Percentiles rank a stretch among this genome's conserved stretches.
Conservation (phyloP, 2,888 invertebrate species). For the Ashinkailepas kermadecensis region DNA sequence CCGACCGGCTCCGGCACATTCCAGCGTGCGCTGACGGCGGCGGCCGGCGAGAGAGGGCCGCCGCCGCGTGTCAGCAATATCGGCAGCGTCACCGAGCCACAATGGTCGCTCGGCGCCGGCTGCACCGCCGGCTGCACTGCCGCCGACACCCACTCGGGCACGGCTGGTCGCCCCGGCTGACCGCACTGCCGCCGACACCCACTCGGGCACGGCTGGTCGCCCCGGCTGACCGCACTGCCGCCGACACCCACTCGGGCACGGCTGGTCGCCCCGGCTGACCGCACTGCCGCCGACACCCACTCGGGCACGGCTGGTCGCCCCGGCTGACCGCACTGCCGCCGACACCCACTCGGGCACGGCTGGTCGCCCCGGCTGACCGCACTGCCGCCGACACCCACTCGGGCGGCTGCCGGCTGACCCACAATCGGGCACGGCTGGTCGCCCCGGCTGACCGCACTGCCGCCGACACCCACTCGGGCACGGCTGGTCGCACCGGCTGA, state of each 20-base stretch:
- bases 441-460: not conserved
- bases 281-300: not conserved
- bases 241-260: not conserved
- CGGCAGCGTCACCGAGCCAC: not conserved
- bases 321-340: not conserved
- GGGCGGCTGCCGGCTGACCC: no score
- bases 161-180: not conserved
- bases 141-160: not conserved
- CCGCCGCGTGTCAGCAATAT: not conserved
- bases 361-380: not conserved
- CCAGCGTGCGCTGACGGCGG: not conserved
- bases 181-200: not conserved
- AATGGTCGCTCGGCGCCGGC: not conserved
- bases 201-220: not conserved
- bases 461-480: not conserved
- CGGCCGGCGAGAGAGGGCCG: not conserved
- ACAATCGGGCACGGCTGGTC: constrained; percentile 1
- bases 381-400: not conserved
- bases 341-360: not conserved
- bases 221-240: not conserved
- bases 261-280: no score
- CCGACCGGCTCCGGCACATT: no score
- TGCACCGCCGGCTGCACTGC: not conserved
- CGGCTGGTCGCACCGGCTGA: not conserved
- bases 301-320: not conserved